Evolutionary conservation across 2,797 vertebrate species (phyloP).

Genomic region (Otus scops): DNA sequence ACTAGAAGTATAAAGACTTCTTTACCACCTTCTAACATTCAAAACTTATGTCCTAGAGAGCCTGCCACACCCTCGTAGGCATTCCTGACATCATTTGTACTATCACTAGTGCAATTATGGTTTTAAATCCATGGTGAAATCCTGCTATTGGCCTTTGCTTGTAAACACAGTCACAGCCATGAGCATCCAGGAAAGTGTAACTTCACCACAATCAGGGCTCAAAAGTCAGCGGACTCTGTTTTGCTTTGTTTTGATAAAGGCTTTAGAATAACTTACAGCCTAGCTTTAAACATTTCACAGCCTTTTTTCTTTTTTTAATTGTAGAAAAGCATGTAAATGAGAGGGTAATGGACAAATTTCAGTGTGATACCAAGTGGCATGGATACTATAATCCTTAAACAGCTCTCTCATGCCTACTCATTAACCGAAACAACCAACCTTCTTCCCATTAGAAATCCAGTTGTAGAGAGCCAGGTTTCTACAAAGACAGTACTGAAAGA

Average conservation of each 20-base stretch:
- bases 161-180: background rate
- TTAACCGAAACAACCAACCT: background rate
- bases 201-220: background rate
- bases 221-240: background rate
- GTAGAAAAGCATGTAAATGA: background rate
- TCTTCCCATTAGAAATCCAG: background rate
- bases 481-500: background rate
- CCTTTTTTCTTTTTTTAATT: background rate
- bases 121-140: background rate
- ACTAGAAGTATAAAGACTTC: background rate
- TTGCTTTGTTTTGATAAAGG: background rate
- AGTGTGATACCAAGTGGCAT: background rate
- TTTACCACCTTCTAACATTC: background rate
- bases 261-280: background rate
- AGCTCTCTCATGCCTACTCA: background rate
- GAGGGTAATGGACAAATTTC: background rate
- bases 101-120: background rate
- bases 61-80: background rate
- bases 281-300: background rate
- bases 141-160: background rate
- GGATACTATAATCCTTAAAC: background rate
- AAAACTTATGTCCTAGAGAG: background rate
- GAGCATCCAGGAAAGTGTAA: background rate
- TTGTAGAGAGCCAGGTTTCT: background rate
- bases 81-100: background rate